Evolutionary conservation across 2,113 vertebrate genomes (phyloP).

Genomic region (Pelecanoides urinatrix): DNA sequence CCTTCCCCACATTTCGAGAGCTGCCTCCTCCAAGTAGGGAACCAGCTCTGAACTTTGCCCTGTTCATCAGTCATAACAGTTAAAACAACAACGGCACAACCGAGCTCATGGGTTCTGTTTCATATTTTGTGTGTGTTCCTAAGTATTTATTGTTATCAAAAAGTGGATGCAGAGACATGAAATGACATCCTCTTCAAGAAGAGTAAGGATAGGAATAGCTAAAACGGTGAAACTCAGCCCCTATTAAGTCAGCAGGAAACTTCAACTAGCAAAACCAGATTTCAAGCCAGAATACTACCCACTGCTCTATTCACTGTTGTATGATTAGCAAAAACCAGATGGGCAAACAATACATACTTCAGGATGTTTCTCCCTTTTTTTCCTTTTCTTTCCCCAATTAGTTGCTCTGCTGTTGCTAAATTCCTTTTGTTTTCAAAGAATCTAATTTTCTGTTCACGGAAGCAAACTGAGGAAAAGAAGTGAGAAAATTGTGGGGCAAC

Average conservation of each 20-base stretch:
- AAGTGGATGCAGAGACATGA: neutral
- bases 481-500: conserved; percentile 23
- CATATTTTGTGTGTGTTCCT: neutral
- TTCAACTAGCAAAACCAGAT: neutral
- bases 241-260: neutral
- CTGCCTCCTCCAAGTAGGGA: neutral
- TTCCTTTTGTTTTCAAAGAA: neutral
- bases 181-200: neutral
- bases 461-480: conserved; percentile 23
- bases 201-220: neutral
- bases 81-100: neutral
- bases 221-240: neutral
- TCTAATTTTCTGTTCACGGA: neutral
- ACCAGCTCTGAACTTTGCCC: neutral
- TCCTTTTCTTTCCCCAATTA: neutral
- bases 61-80: neutral
- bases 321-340: neutral
- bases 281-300: neutral
- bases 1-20: neutral
- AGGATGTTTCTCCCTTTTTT: neutral
- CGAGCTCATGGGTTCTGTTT: neutral
- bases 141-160: neutral
- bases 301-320: neutral
- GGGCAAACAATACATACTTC: neutral
- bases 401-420: neutral